Evolutionary conservation across 2,888 invertebrate species (phyloP).

Genomic region (Plebejus argus): DNA sequence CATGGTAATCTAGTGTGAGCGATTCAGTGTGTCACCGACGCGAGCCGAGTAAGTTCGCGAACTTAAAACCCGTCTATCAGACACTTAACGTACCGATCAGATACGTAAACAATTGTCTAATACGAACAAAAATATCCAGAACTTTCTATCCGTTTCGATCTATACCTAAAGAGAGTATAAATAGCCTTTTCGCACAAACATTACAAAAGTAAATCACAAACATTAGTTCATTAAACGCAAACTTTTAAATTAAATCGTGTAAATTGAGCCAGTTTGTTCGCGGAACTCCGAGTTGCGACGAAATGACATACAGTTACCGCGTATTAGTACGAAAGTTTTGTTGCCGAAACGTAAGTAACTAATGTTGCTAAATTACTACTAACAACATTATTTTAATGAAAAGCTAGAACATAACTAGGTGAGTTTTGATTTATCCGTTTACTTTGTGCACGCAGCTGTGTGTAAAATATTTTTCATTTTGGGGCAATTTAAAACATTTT

Average conservation of each 20-base stretch:
- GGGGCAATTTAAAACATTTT: neutral
- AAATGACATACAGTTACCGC: constrained; percentile 13
- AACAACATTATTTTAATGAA: neutral
- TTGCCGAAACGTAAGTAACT: constrained; percentile 2
- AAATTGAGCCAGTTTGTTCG: constrained; percentile 1
- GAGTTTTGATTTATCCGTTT: neutral
- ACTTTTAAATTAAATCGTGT: constrained; percentile 22
- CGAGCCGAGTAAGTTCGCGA: no score
- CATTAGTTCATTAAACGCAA: neutral
- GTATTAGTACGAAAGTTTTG: neutral
- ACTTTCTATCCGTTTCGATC: no score
- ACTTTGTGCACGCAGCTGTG: neutral
- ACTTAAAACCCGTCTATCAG: no score
- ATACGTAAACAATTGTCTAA: no score
- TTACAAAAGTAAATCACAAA: neutral
- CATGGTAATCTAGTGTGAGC: no score
- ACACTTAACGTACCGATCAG: no score
- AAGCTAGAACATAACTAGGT: neutral
- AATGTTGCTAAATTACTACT: neutral
- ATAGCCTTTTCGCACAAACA: neutral
- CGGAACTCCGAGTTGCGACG: constrained; percentile 4
- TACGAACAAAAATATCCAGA: neutral
- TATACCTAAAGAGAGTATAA: no score
- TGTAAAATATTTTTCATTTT: neutral
- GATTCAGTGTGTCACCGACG: no score